Base-by-base conservation (phyloP, 1,140 invertebrate species). In the Aphelenchoides avenae region DNA sequence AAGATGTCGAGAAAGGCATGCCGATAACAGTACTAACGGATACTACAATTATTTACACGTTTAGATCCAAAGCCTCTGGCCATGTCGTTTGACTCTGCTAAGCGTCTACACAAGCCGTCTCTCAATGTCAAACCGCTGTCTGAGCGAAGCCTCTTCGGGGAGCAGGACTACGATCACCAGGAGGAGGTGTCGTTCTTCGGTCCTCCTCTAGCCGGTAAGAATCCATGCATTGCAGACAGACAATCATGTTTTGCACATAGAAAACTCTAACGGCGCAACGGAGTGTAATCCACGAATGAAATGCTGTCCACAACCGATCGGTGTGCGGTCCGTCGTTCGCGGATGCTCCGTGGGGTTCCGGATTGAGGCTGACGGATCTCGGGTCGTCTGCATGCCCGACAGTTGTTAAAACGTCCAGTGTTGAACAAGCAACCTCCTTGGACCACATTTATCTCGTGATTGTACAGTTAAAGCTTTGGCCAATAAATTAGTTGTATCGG, bases 381-480 rank as follows among this genome's bases (percentile, higher is more conserved):
- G 40, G 15, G 63, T 69, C n/a, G 31, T 46, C 39, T 65, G 63
- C 46, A 29, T 70, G 15, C 68, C 64, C 9, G 64, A 65, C 9
- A 33, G 59, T 13, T 64, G 61, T 42, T 13, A 36, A 36, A 36
- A 13, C 13, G n/a, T n/a, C n/a, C n/a, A n/a, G n/a, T n/a, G n/a
- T n/a, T n/a, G n/a, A n/a, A n/a, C n/a, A n/a, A n/a, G n/a, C n/a
- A n/a, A n/a, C n/a, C n/a, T n/a, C n/a, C n/a, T n/a, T n/a, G n/a
- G n/a, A n/a, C n/a, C n/a, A n/a, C n/a, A n/a, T n/a, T n/a, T n/a
- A n/a, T n/a, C n/a, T n/a, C n/a, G n/a, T n/a, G n/a, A n/a, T n/a
- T n/a, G n/a, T n/a, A n/a, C n/a, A n/a, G n/a, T n/a, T n/a, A n/a
- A n/a, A n/a, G n/a, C n/a, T n/a, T n/a, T n/a, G n/a, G n/a, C n/a